Percentiles rank a stretch among this genome's conserved stretches.
phyloP scores from a whole-genome alignment of 2,113 vertebrate species.

The Pelecanus crispus region DNA sequence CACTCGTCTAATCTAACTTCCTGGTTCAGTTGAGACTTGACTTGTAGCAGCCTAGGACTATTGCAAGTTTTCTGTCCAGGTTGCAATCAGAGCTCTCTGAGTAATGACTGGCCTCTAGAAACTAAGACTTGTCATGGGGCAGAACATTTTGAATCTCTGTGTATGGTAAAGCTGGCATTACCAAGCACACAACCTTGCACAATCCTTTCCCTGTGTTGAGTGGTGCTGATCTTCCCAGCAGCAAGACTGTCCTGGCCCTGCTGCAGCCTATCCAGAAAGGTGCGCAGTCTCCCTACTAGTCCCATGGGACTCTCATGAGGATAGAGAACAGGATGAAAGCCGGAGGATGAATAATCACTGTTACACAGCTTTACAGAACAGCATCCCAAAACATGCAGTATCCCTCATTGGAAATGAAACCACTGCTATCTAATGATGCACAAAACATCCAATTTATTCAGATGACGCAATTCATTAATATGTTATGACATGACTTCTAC shows the following conservation, averaged over 20 bases:
- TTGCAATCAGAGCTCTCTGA: neutral
- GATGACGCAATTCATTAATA: neutral
- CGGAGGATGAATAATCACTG: neutral
- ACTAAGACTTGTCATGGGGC: neutral
- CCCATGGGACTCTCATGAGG: neutral
- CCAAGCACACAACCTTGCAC: neutral
- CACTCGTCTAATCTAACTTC: neutral
- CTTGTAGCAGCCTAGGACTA: neutral
- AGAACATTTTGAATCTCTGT: neutral
- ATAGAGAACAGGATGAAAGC: neutral
- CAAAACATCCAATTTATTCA: neutral
- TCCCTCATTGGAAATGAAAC: neutral
- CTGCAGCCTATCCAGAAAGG: neutral
- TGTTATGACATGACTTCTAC: neutral
- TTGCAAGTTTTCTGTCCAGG: neutral
- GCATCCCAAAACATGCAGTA: neutral
- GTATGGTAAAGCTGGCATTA: neutral
- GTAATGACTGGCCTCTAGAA: neutral
- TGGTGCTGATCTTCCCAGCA: neutral
- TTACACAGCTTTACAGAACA: neutral
- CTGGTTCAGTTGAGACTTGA: neutral
- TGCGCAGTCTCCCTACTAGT: neutral
- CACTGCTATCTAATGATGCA: neutral
- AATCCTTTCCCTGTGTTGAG: neutral
- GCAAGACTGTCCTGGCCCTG: neutral